Evolutionary conservation across 2,113 vertebrate genomes (phyloP), one percentile per base, ranked within the genome.

Genomic region (Anas platyrhynchos): DNA sequence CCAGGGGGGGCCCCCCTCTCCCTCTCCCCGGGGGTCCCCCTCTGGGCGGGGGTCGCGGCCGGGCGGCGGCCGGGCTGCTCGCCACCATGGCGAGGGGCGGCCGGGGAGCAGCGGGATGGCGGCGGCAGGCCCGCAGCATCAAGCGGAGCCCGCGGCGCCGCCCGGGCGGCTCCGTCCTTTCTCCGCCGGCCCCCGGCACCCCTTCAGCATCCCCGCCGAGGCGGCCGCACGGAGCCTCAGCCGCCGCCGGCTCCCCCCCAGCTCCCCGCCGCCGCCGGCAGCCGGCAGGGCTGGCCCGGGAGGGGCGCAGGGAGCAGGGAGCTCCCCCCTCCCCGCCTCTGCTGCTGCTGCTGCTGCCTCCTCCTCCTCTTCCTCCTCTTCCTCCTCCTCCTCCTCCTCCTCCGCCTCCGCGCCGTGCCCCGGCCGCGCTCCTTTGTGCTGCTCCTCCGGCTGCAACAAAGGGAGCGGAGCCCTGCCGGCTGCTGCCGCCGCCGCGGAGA

Each of bases 361-460:
- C 46, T 20, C 46, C 46, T 20, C 46, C 18, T 46, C 46, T 9
- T 48, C 43, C 16, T 44, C 44, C 7, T 44, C 43, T 13, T 44
- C 46, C 20, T 48, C 46, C 20, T 48, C 46, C 46, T 48, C 46
- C 46, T 48, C 46, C 46, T 48, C 46, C 46, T 48, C 46, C 46
- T 48, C 46, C 46, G 46, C 46, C 46, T 48, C 46, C 46, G 46
- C 46, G 46, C 46, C 46, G 46, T 48, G 59, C 89, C 86, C 86
- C 72, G 77, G 83, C 86, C 83, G 86, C 86, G 67, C 83, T 93
- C 84, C 94, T 95, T 95, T 95, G 94, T 95, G 94, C 93, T 72
- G 90, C 86, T 77, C 91, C 94, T 93, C 93, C 68, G 89, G 89
- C 96, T 83, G 93, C 96, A 96, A 96, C 96, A 97, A 97, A 96